Evolutionary conservation across 2,797 vertebrate genomes (phyloP), one percentile per base, ranked within the genome.

Genomic region (Hephaestus fuliginosus): DNA sequence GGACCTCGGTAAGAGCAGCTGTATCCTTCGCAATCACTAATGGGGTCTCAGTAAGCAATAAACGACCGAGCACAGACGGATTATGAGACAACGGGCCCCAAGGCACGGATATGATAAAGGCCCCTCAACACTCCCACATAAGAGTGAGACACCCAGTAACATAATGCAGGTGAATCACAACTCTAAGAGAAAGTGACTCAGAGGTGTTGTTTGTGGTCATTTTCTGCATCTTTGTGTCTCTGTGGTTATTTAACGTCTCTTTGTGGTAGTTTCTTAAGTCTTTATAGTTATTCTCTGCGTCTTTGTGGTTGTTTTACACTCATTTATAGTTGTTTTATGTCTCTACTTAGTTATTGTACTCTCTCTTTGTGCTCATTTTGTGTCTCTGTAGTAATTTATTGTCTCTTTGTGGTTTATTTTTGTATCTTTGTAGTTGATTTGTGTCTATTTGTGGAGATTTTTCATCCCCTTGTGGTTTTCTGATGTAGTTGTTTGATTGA

Each of bases 1-100:
- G 48, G 41, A 65, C 43, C 22, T 11, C 0, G 7, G 14, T 64
- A 57, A 64, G 52, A 69, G 48, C 49, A 79, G 81, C 65, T 74
- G 64, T 36, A 62, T 76, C 51, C 60, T 74, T 62, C 4, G 20
- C 76, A 68, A 68, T 80, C 60, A 79, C 57, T 72, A 72, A 82
- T 74, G 55, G 55, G 69, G 12, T 41, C 67, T 63, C 20, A 78
- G 74, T 48, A 41, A 75, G 78, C 49, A 68, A 80, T 74, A 81
- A 74, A 60, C 56, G 53, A 58, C 11, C 39, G 60, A 49, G 48
- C 39, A 28, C 0, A 0, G 60, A n/a, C 3, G 3, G 43, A 46
- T 68, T 65, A 39, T 48, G 28, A 57, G 66, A 52, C 14, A 68
- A 68, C 15, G 22, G 49, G 63, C 18, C 46, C 58, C 63, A 58